Evolutionary conservation across 1,140 invertebrate genomes (phyloP), one percentile per base, ranked within the genome.

Genomic region (Megathymus violae): DNA sequence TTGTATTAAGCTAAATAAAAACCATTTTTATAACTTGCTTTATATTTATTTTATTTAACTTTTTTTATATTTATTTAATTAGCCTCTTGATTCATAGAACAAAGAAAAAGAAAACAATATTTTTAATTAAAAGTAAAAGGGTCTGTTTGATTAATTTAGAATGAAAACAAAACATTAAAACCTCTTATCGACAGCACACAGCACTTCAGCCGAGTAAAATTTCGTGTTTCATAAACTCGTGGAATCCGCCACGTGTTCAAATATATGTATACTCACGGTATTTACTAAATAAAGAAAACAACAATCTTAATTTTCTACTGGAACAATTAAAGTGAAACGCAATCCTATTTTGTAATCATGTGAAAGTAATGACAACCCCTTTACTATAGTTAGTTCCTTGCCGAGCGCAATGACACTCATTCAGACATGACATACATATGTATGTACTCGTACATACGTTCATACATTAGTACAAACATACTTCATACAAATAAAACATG

Each of bases 101-200:
- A 44, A 34, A 14, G 11, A 44, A 15, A 56, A 44, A 4, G 13
- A n/a, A 1, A 31, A n/a, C n/a, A 31, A 31, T 9, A 31, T 56
- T 56, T 56, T 56, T 56, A 56, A 69, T 73, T 52, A 69, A 69
- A 66, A 69, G 36, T 10, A 14, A 36, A 22, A 48, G 56, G 56
- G 46, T 31, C 51, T 70, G 58, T 73, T 73, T 38, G 50, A 46
- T 67, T 64, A 72, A 69, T 72, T 72, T 66, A 67, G 65, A 73
- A 70, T 62, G 67, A 76, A 76, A 73, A 76, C 68, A 71, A 65
- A 71, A 71, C 65, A 66, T 67, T 75, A 64, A 71, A 71, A 67
- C 66, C 43, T 70, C 64, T 76, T 76, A 76, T 76, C 73, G 73
- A 76, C 67, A 69, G 41, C 46, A 56, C 52, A 70, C 72, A 70